Percentiles rank a stretch among this genome's conserved stretches.
Evolutionary conservation across 2,113 vertebrate species (phyloP).

Genomic region (Catharus minimus): DNA sequence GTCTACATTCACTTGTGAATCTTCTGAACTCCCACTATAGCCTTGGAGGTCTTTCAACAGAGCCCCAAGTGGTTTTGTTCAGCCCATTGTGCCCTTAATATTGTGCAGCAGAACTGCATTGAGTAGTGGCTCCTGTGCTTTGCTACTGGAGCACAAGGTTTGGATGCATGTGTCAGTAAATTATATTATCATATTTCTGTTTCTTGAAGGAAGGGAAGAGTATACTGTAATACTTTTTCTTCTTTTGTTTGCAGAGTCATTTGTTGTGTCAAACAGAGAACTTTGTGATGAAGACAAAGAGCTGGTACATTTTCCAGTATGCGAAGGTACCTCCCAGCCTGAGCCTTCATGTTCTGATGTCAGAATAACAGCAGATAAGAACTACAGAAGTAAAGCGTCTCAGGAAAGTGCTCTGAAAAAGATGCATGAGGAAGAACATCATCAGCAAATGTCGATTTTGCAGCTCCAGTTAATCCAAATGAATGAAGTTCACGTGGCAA

Average conservation of each 20-base stretch:
- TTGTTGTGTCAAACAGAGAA: slow-evolving; percentile 80
- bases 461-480: slow-evolving; percentile 83
- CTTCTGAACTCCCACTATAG: background rate
- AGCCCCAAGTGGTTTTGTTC: background rate
- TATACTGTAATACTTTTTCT: slow-evolving; percentile 38
- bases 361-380: slow-evolving; percentile 80
- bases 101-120: background rate
- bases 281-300: slow-evolving; percentile 81
- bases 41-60: background rate
- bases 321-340: slow-evolving; percentile 78
- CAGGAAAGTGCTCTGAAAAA: slow-evolving; percentile 83
- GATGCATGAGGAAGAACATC: slow-evolving; percentile 84
- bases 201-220: background rate
- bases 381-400: slow-evolving; percentile 80
- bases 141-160: background rate
- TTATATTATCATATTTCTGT: background rate
- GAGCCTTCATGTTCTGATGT: slow-evolving; percentile 79
- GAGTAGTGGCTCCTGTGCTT: background rate
- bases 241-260: slow-evolving; percentile 75
- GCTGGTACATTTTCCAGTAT: slow-evolving; percentile 78
- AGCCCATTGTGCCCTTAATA: background rate
- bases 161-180: background rate
- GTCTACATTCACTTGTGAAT: background rate
- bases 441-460: slow-evolving; percentile 84
- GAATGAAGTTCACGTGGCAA: slow-evolving; percentile 85